These are phyloP conservation scores for Leptopilina syphax DNA, from an alignment of 2,888 invertebrate species.

Conservation along the genomic window DNA sequence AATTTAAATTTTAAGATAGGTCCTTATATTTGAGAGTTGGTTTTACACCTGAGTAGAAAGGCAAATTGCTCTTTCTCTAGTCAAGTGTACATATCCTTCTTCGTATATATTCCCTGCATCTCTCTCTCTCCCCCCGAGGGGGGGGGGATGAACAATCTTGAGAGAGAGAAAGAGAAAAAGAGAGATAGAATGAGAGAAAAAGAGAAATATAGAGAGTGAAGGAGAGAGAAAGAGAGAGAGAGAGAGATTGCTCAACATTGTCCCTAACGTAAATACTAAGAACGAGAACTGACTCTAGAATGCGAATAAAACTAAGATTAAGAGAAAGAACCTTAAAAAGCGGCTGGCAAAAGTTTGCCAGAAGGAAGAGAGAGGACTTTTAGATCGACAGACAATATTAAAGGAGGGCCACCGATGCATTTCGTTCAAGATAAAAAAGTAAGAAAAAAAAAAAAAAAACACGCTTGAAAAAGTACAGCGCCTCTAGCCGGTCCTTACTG, in stretches of 20 bases:
- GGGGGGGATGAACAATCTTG: too few species aligned
- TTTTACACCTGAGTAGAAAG: background rate
- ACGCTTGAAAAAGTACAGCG: constrained; percentile 56
- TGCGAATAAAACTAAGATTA: constrained; percentile 56
- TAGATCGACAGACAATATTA: constrained; percentile 61
- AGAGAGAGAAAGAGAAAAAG: too few species aligned
- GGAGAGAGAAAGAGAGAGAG: too few species aligned
- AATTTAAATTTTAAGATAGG: constrained; percentile 3
- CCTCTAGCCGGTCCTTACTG: constrained; percentile 56
- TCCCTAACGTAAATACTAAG: constrained; percentile 45
- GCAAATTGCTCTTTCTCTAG: constrained; percentile 19
- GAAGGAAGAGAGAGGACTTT: constrained; percentile 49
- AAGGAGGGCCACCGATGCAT: constrained; percentile 59
- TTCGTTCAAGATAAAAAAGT: constrained; percentile 49
- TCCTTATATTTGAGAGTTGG: constrained; percentile 5
- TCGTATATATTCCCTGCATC: background rate
- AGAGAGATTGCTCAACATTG: constrained; percentile 17
- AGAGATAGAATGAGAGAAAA: too few species aligned
- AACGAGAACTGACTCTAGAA: constrained; percentile 55
- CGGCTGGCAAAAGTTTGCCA: background rate
- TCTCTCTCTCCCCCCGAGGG: background rate
- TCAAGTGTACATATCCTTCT: constrained; percentile 7
- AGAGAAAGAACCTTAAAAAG: constrained; percentile 44
- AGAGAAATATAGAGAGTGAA: too few species aligned
- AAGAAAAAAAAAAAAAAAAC: constrained; percentile 45